Conservation (phyloP, 1,140 invertebrate species). For the Zaprionus nigranus region DNA sequence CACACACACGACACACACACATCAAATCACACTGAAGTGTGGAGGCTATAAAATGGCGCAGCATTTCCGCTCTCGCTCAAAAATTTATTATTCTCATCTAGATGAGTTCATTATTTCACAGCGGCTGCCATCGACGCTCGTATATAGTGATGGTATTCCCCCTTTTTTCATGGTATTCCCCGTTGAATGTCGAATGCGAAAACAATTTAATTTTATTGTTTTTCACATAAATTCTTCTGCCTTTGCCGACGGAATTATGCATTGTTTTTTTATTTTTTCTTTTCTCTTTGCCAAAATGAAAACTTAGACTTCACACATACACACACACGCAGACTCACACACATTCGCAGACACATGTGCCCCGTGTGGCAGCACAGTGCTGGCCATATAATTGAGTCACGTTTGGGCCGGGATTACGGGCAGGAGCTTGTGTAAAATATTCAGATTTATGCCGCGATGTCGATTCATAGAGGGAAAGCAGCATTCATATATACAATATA, state of each 20-base stretch:
- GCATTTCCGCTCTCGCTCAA: constrained; percentile 51
- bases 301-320: constrained; percentile 51
- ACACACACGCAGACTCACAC: constrained; percentile 12
- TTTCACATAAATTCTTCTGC: constrained; percentile 80
- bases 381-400: constrained; percentile 83
- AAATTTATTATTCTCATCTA: constrained; percentile 82
- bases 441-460: constrained; percentile 75
- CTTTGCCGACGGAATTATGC: constrained; percentile 65
- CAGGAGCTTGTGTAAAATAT: constrained; percentile 56
- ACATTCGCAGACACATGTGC: background rate
- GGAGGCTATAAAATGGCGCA: constrained; percentile 38
- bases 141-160: constrained; percentile 9
- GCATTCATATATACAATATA: constrained; percentile 15
- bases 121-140: constrained; percentile 50
- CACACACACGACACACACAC: background rate
- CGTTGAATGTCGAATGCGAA: constrained; percentile 75
- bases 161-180: constrained; percentile 13
- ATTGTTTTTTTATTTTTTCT: constrained; percentile 64
- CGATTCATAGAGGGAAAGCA: constrained; percentile 19
- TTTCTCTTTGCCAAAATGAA: constrained; percentile 50
- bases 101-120: constrained; percentile 81
- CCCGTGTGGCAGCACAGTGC: constrained; percentile 25
- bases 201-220: constrained; percentile 85
- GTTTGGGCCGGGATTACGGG: constrained; percentile 71
- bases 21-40: constrained; percentile 19